These are phyloP conservation scores for Bovichtus diacanthus DNA, from an alignment of 2,797 vertebrate species.

Conservation along the genomic window DNA sequence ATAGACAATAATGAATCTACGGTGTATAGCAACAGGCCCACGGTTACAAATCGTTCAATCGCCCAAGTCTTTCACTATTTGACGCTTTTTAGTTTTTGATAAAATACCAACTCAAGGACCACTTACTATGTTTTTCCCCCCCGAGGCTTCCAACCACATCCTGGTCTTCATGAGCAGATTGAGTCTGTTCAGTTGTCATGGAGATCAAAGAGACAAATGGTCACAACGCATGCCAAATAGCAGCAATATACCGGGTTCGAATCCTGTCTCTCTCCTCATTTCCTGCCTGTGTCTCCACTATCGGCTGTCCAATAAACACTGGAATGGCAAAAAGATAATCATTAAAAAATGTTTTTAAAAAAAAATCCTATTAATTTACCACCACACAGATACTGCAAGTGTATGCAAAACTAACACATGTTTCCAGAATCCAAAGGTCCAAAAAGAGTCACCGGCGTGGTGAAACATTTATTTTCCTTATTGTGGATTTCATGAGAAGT, in stretches of 20 bases:
- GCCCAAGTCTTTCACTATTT: too few relatives aligned
- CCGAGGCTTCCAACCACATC: background rate
- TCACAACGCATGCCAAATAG: background rate
- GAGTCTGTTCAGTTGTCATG: background rate
- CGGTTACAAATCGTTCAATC: too few relatives aligned
- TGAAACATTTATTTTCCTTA: constrained; percentile 33
- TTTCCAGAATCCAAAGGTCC: background rate
- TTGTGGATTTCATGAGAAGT: constrained; percentile 28
- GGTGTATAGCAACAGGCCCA: too few relatives aligned
- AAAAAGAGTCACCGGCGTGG: background rate
- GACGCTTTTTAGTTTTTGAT: too few relatives aligned
- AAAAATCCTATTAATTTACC: background rate
- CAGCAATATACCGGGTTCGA: background rate
- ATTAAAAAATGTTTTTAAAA: too few relatives aligned
- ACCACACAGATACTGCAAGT: too few relatives aligned
- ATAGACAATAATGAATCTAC: too few relatives aligned
- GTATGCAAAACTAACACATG: background rate
- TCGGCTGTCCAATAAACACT: background rate
- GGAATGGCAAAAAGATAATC: background rate
- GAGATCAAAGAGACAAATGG: background rate
- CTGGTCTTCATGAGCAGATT: background rate
- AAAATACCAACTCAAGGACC: background rate
- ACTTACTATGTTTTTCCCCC: background rate
- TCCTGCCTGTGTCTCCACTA: background rate
- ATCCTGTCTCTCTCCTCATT: background rate